Base-by-base conservation (phyloP, 2,888 invertebrate genomes). In the Agriopis marginaria region DNA sequence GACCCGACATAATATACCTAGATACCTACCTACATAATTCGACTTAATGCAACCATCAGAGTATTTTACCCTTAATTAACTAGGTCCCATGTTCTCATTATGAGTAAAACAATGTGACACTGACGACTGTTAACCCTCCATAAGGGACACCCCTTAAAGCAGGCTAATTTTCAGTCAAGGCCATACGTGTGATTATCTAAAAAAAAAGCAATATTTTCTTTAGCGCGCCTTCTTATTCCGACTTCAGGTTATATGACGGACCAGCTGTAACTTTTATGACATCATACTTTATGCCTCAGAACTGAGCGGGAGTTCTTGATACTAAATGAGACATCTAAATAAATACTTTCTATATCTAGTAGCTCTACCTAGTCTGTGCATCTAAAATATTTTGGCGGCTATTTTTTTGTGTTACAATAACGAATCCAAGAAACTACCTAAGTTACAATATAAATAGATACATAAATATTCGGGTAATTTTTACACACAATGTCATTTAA, bases 261-360 rank as follows among this genome's bases (percentile, higher is more conserved):
- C 64, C 70, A 74, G 70, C 70, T 71, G 69, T 71, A 65, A 55
- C 54, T 66, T 68, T 58, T 61, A 63, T 58, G 56, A 68, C 58
- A 63, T 61, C 63, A 62, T 23, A 63, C 55, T 69, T 61, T 63
- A 62, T 67, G 58, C 63, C 59, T 23, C 47, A 53, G 55, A 45
- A 63, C 42, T 23, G 51, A 32, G 40, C 17, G 14, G 47, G 47
- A 59, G 60, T 39, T 44, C 49, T 6, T 39, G 32, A 39, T 40
- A 49, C 10, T 60, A 50, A 60, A 60, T 14, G 8, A 60, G 32
- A 12, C 39, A 2, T 49, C 49, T 23, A 10, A 23, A 9, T 0
- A 40, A 17, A 42, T 10, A 44, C 17, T 23, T n/a, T n/a, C 17
- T 23, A 23, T 23, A 23, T 1, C 17, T 2, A 23, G 17, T 23